A percentile compares a stretch with the other conserved stretches of the same genome.
Conservation (phyloP, 2,113 vertebrate genomes). For the Gadus macrocephalus region DNA sequence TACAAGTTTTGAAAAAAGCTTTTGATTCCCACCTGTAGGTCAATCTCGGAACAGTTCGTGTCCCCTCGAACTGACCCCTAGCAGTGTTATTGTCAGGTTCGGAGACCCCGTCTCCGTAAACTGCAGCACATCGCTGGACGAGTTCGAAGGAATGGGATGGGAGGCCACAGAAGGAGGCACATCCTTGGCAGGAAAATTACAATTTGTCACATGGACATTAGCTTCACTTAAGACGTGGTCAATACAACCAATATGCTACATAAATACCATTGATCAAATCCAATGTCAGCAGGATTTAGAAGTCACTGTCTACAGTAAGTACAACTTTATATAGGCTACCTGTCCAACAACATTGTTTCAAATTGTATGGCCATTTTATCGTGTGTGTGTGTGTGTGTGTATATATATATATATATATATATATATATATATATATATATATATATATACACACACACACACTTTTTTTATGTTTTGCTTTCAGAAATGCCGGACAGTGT, state of each 20-base stretch:
- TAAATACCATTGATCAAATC: rapidly evolving
- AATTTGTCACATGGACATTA: conserved; percentile 1
- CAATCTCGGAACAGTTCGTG: conserved; percentile 1
- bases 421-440: not conserved
- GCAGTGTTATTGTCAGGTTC: conserved; percentile 28
- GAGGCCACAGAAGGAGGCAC: conserved; percentile 5
- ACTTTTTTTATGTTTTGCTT: not conserved
- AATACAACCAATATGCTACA: not conserved
- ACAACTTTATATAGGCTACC: not conserved
- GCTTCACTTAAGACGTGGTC: conserved; percentile 3
- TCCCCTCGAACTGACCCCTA: not conserved
- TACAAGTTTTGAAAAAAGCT: too few species aligned
- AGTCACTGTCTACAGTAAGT: conserved; percentile 61
- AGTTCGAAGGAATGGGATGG: conserved; percentile 38
- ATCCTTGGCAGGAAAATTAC: rapidly evolving
- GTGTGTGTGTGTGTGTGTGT: not conserved
- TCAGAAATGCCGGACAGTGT: conserved; percentile 55
- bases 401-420: not conserved
- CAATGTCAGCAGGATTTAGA: rapidly evolving
- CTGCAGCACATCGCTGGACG: conserved; percentile 29
- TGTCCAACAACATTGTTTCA: too few species aligned
- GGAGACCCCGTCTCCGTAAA: conserved; percentile 29
- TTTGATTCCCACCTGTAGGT: conserved; percentile 29
- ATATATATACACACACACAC: too few species aligned
- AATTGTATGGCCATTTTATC: too few species aligned